Base-by-base conservation (phyloP, 2,888 invertebrate species). In the Pammene aurita region DNA sequence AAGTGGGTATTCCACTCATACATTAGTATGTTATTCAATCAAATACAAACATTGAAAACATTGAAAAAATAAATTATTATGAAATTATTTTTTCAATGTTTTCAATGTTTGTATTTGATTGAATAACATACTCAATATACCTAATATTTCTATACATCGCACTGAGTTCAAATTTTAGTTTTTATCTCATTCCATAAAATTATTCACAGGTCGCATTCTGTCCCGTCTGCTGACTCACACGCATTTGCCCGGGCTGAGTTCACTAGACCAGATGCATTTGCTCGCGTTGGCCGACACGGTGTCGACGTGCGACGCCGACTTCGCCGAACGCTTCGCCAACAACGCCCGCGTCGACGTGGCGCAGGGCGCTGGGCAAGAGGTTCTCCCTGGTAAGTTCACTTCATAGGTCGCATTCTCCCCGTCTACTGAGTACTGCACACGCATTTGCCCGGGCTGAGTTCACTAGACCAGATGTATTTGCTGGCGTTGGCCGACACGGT, bases 181-280 rank as follows among this genome's bases (percentile, higher is more conserved):
- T 38, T 38, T 38, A 7, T 38, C 38, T 9, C 38, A 38, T 9
- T 54, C 7, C 34, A 34, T 7, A 9, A 7, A 67, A 34, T 76
- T 70, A 42, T 60, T 60, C 5, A 56, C 89, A 94, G 95, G 96
- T 44, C 94, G 98, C 70, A 93, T 97, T 11, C 88, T 99, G 9
- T 98, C 98, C 0, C 95, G 97, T 2, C 94, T 99, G 9, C 92
- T 99, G 48, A 99, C 99, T 0, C 99, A 99, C 86, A 97, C 97
- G 0, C 98, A 98, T 87, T 89, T 98, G 42, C 99, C 99, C 0
- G 99, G 99, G 0, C 90, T 99, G 48, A 98, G 98, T 5, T 98
- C 98, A 75, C 94, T 99, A 65, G 99, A 99, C 89, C 99, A 99
- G 89, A 99, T 99, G 99, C 99, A 99, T 88, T 93, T 99, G 71